phyloP scores from a whole-genome alignment of 2,888 invertebrate species.

The Carabus problematicus region DNA sequence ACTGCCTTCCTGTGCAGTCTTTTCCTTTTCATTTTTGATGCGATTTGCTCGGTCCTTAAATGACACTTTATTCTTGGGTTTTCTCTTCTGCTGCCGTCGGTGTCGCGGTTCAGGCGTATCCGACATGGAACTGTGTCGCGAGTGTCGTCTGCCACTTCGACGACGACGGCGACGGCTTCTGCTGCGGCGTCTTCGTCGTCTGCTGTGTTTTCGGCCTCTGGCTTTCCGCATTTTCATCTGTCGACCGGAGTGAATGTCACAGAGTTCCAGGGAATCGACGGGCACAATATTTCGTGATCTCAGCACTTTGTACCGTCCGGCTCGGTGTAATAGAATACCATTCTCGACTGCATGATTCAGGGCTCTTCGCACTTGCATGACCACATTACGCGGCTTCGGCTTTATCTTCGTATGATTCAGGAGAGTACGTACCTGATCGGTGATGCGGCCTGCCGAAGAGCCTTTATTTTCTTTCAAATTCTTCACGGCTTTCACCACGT shows the following conservation, averaged over 20 bases:
- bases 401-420: conserved; percentile 37
- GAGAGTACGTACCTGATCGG: conserved; percentile 45
- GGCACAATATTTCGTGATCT: not conserved
- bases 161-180: not conserved
- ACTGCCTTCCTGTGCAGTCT: no score
- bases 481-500: conserved; percentile 46
- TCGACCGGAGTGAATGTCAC: not conserved
- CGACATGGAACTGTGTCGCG: not conserved
- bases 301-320: conserved; percentile 39
- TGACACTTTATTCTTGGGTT: not conserved
- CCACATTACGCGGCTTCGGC: conserved; percentile 45
- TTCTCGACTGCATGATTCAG: conserved; percentile 44
- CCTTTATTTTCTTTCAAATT: conserved; percentile 44
- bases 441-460: conserved; percentile 43
- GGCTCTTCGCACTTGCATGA: conserved; percentile 45
- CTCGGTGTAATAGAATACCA: conserved; percentile 44
- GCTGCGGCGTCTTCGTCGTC: not conserved
- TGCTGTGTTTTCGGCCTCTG: not conserved
- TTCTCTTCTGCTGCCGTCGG: not conserved
- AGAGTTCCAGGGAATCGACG: conserved; percentile 13
- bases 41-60: no score
- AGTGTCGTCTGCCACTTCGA: not conserved
- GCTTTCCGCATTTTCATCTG: not conserved
- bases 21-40: no score
- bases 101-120: not conserved